phyloP scores from a whole-genome alignment of 2,888 invertebrate genomes.

The Argynnis bischoffii region DNA sequence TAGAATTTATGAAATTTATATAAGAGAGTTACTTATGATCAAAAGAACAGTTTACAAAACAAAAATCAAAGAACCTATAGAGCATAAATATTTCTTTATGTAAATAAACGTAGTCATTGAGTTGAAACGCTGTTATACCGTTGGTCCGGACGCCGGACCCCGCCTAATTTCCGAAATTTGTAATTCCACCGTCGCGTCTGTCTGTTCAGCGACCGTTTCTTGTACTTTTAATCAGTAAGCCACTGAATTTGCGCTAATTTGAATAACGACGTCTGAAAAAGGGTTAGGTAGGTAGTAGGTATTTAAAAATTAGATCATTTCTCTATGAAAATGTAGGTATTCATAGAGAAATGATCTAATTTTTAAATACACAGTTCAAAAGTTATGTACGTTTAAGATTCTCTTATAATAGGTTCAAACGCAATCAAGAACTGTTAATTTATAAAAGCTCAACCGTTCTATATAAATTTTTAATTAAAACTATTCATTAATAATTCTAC shows the following conservation, averaged over 20 bases:
- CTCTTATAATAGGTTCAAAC: neutral
- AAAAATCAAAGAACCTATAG: slow-evolving; percentile 2
- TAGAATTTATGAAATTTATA: too few relatives aligned
- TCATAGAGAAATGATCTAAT: too few relatives aligned
- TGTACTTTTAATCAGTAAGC: slow-evolving; percentile 70
- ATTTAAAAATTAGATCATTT: too few relatives aligned
- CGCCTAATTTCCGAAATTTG: slow-evolving; percentile 43
- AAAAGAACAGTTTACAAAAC: slow-evolving; percentile 5
- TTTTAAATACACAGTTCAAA: too few relatives aligned
- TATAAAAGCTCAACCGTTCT: neutral
- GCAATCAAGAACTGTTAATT: neutral
- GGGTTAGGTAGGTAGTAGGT: slow-evolving; percentile 39
- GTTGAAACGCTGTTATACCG: slow-evolving; percentile 13
- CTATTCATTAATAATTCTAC: slow-evolving; percentile 25
- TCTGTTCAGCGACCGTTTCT: slow-evolving; percentile 43
- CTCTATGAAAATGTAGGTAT: too few relatives aligned
- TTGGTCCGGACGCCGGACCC: slow-evolving; percentile 20
- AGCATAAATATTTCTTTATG: slow-evolving; percentile 16
- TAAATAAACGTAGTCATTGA: slow-evolving; percentile 11
- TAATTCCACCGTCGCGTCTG: slow-evolving; percentile 46
- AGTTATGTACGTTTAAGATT: too few relatives aligned
- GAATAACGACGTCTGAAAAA: slow-evolving; percentile 59
- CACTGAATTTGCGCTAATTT: slow-evolving; percentile 60
- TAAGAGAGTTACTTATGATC: too few relatives aligned
- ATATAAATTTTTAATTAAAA: slow-evolving; percentile 21